These are phyloP conservation scores for Porites divaricata DNA, from an alignment of 92 coral and sea anemone species.

Conservation along the genomic window DNA sequence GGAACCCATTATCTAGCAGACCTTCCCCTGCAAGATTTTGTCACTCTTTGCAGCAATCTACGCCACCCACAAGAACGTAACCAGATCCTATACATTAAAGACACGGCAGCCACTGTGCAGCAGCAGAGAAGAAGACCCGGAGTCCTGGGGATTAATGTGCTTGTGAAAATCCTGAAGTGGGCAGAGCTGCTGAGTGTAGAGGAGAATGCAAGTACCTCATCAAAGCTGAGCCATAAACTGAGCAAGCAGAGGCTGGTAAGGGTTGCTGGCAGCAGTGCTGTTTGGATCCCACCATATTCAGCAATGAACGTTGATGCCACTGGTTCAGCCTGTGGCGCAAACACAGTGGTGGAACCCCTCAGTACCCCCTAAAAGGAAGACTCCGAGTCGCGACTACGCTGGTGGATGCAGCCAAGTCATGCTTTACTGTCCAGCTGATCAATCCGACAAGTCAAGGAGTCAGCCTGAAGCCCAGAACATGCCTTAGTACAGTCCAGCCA, in stretches of 20 bases:
- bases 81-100: not conserved
- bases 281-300: too few species aligned
- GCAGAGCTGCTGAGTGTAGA: too few species aligned
- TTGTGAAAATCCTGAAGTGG: too few species aligned
- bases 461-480: not conserved
- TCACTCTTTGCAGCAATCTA: not conserved
- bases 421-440: too few species aligned
- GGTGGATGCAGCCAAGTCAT: too few species aligned
- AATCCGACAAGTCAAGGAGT: too few species aligned
- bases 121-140: not conserved
- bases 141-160: not conserved
- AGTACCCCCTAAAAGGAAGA: not conserved
- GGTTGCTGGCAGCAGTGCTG: too few species aligned
- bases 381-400: too few species aligned
- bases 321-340: conserved; percentile 50
- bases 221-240: too few species aligned
- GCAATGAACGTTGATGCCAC: too few species aligned
- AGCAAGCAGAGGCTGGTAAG: too few species aligned
- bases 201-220: too few species aligned
- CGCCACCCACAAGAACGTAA: conserved; percentile 10
- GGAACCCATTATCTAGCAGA: not conserved
- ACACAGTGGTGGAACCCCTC: conserved; percentile 60
- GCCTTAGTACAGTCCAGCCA: conserved; percentile 46
- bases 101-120: not conserved
- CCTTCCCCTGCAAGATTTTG: not conserved